A percentile compares a stretch with the other conserved stretches of the same genome.
phyloP scores from a whole-genome alignment of 2,113 vertebrate species.

The Saccopteryx leptura region DNA sequence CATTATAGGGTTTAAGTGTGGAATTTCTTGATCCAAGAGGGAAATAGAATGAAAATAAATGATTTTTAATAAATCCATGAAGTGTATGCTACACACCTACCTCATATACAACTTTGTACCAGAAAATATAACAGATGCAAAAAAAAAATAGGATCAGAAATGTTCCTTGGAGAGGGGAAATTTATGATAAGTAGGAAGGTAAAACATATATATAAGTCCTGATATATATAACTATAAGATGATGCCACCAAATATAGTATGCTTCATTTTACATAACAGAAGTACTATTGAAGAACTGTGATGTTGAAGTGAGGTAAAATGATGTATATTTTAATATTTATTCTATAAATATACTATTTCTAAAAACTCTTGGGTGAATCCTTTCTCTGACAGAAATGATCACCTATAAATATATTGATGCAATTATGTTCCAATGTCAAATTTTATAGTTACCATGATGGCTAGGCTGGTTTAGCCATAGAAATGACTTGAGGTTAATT shows the following conservation, averaged over 20 bases:
- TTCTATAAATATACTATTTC: slow-evolving; percentile 37
- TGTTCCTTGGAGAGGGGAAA: slow-evolving; percentile 18
- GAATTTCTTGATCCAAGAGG: slow-evolving; percentile 56
- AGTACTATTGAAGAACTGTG: not conserved
- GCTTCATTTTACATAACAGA: not conserved
- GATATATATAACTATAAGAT: not conserved
- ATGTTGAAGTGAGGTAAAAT: slow-evolving; percentile 5
- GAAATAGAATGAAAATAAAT: slow-evolving; percentile 1
- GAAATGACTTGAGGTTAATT: slow-evolving; percentile 21
- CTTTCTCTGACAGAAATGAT: slow-evolving; percentile 38
- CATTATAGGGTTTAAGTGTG: not conserved
- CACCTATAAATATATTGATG: slow-evolving; percentile 1
- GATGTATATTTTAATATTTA: not conserved
- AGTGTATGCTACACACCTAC: not conserved
- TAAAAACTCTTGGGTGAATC: slow-evolving; percentile 38
- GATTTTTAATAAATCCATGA: slow-evolving; percentile 35
- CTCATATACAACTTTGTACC: not conserved
- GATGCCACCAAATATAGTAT: not conserved
- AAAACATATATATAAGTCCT: not conserved
- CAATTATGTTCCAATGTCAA: slow-evolving; percentile 39
- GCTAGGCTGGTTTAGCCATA: not conserved
- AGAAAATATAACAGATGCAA: not conserved
- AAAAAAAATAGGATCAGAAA: not conserved
- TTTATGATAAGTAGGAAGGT: not conserved
- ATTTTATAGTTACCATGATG: not conserved